Evolutionary conservation across 1,140 invertebrate genomes (phyloP).

Genomic region (Chrysopa pallens): DNA sequence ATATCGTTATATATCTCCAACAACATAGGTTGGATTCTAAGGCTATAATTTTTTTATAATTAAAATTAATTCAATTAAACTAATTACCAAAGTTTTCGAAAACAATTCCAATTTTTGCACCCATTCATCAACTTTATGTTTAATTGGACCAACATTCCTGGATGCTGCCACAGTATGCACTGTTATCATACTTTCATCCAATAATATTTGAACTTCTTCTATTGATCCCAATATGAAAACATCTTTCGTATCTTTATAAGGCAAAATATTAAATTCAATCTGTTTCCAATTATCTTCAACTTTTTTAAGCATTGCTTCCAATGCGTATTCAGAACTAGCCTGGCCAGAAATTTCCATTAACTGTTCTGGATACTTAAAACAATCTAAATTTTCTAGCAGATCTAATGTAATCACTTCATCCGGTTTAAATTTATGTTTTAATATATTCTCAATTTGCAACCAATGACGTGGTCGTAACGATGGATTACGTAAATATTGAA

Average conservation of each 20-base stretch:
- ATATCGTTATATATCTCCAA: too few species aligned
- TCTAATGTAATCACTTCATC: conserved; percentile 45
- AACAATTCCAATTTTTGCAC: conserved; percentile 52
- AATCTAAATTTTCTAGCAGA: conserved; percentile 47
- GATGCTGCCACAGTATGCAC: conserved; percentile 71
- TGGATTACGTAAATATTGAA: conserved; percentile 56
- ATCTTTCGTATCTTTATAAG: conserved; percentile 63
- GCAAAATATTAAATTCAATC: conserved; percentile 55
- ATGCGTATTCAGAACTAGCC: conserved; percentile 64
- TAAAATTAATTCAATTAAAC: too few species aligned
- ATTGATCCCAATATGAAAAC: conserved; percentile 63
- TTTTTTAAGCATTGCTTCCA: conserved; percentile 62
- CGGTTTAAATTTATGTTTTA: conserved; percentile 49
- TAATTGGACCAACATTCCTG: conserved; percentile 64
- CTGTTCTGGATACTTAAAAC: conserved; percentile 49
- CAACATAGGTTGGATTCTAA: too few species aligned
- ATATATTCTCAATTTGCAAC: conserved; percentile 55
- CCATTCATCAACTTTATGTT: conserved; percentile 65
- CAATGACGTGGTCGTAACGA: conserved; percentile 59
- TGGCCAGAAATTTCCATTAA: conserved; percentile 67
- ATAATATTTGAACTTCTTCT: conserved; percentile 62
- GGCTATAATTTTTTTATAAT: too few species aligned
- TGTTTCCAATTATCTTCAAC: conserved; percentile 67
- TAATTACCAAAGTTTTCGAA: conserved; percentile 45
- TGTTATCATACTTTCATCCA: conserved; percentile 75